These are phyloP conservation scores for Lasiurus borealis DNA, from an alignment of 2,113 vertebrate species.

Conservation along the genomic window DNA sequence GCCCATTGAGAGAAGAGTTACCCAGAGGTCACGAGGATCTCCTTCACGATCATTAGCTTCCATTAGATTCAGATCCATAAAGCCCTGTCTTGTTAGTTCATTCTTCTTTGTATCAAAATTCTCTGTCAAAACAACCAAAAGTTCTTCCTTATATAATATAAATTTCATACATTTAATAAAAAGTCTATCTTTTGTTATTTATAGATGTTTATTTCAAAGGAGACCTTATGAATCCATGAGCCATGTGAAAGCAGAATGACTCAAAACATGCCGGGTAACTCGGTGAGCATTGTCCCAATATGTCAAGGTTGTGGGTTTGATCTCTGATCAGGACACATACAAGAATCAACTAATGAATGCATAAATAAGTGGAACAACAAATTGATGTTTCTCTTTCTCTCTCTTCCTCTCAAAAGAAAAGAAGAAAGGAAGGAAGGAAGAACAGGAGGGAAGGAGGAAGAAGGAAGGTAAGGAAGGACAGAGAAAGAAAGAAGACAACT, in stretches of 20 bases:
- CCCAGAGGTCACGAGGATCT: conserved; percentile 94
- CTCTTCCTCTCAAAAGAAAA: background rate
- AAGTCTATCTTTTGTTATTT: background rate
- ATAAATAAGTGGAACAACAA: background rate
- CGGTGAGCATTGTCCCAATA: background rate
- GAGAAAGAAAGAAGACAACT: background rate
- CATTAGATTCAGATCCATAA: conserved; percentile 96
- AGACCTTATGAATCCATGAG: background rate
- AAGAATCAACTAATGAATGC: background rate
- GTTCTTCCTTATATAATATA: conserved; percentile 32
- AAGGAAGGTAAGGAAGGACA: background rate
- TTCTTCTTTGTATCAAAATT: conserved; percentile 97
- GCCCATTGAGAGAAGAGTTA: conserved; percentile 94
- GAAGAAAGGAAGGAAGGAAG: background rate
- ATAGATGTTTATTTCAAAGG: background rate
- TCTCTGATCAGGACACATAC: background rate
- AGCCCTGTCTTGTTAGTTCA: conserved; percentile 95
- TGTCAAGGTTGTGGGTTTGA: background rate
- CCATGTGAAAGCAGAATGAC: background rate
- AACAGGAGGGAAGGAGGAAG: background rate
- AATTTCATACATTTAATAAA: conserved; percentile 31
- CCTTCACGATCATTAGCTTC: conserved; percentile 94
- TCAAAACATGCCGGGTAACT: background rate
- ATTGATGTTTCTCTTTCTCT: background rate
- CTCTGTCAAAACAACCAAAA: conserved; percentile 84